Conservation (phyloP, 2,888 invertebrate genomes). For the Brenthis daphne region DNA sequence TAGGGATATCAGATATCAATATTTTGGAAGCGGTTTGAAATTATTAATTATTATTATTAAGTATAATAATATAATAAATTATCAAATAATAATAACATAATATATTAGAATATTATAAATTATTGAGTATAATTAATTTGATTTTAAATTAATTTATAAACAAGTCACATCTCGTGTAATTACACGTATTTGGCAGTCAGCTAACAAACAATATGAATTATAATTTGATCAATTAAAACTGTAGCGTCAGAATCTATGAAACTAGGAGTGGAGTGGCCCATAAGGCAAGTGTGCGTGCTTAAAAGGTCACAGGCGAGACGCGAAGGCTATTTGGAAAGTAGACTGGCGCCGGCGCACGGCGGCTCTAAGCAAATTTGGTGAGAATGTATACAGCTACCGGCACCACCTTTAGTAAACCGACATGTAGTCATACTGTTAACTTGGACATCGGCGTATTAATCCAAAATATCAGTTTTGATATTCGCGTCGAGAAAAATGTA, state of each 20-base stretch:
- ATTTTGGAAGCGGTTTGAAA: too few species aligned
- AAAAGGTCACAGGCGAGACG: conserved; percentile 80
- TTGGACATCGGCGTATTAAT: conserved; percentile 5
- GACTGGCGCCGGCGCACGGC: conserved; percentile 69
- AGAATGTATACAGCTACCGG: conserved; percentile 51
- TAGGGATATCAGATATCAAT: too few species aligned
- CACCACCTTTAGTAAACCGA: conserved; percentile 32
- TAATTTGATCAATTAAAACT: conserved; percentile 45
- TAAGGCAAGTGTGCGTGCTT: conserved; percentile 66
- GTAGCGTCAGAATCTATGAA: conserved; percentile 55
- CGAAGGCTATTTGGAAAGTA: conserved; percentile 79
- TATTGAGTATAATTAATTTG: not conserved
- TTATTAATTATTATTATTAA: too few species aligned
- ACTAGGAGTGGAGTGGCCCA: conserved; percentile 59
- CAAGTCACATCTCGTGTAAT: conserved; percentile 27
- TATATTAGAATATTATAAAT: not conserved
- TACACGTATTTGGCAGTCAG: conserved; percentile 30
- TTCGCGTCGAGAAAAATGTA: conserved; percentile 1
- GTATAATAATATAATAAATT: not conserved
- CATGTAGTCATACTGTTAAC: conserved; percentile 27
- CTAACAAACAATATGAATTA: conserved; percentile 30
- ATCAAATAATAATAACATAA: too few species aligned
- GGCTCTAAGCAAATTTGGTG: conserved; percentile 72
- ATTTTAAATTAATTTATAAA: conserved; percentile 5
- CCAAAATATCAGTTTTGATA: conserved; percentile 2